Evolutionary conservation across 2,888 invertebrate genomes (phyloP).

Genomic region (Xestoiulus laeticollis): DNA sequence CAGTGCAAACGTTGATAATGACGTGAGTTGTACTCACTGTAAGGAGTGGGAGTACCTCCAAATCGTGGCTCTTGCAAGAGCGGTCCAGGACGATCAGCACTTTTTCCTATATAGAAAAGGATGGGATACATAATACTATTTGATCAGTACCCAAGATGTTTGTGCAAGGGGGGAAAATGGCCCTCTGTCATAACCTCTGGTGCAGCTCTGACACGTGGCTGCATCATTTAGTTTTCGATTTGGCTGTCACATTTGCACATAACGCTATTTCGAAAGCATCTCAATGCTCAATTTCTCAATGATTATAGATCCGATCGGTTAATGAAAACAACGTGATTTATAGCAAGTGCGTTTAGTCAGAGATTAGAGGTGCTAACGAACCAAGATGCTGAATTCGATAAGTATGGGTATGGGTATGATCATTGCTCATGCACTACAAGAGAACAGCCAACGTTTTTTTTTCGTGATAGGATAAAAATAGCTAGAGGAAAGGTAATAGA

Average conservation of each 20-base stretch:
- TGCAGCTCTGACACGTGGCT: not conserved
- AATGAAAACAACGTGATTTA: not conserved
- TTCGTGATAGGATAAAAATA: too few relatives aligned
- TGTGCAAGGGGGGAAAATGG: not conserved
- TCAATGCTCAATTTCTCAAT: not conserved
- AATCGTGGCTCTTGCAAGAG: conserved; percentile 88
- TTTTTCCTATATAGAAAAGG: conserved; percentile 49
- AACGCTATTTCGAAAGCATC: not conserved
- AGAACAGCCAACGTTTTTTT: too few relatives aligned
- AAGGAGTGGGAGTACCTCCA: conserved; percentile 86
- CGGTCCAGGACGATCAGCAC: conserved; percentile 74
- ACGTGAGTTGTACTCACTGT: conserved; percentile 75
- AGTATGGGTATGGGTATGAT: too few relatives aligned
- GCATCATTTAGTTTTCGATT: not conserved
- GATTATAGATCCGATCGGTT: too few relatives aligned
- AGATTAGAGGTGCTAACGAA: too few relatives aligned
- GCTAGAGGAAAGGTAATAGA: too few relatives aligned
- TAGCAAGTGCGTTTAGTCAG: not conserved
- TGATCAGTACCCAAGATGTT: not conserved
- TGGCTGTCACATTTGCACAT: not conserved
- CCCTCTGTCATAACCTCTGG: not conserved
- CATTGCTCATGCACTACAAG: too few relatives aligned
- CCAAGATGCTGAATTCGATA: too few relatives aligned
- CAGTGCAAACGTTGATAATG: not conserved
- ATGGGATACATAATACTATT: not conserved